phyloP scores from a whole-genome alignment of 2,113 vertebrate genomes.

The Tetrax tetrax region DNA sequence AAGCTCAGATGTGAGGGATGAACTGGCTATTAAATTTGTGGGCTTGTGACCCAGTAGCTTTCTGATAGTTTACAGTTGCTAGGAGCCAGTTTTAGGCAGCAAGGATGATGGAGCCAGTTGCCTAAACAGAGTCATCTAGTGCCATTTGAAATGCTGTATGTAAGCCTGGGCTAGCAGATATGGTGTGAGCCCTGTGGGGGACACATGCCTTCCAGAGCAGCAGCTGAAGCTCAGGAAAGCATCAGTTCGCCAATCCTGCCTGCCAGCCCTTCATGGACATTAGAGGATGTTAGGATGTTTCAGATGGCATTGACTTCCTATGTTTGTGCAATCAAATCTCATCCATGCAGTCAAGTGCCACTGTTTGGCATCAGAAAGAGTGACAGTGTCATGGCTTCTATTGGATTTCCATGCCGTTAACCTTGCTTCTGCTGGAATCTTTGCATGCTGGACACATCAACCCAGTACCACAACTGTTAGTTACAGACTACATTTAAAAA shows the following conservation, averaged over 20 bases:
- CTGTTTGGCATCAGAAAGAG: background rate
- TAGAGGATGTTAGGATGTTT: background rate
- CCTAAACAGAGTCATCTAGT: background rate
- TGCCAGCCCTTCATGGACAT: background rate
- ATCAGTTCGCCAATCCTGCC: background rate
- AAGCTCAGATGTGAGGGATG: conserved; percentile 18
- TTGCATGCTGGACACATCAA: background rate
- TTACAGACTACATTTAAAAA: background rate
- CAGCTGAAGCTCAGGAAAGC: background rate
- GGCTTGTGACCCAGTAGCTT: background rate
- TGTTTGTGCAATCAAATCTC: background rate
- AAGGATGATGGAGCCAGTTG: background rate
- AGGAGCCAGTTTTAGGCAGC: background rate
- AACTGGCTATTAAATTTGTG: background rate
- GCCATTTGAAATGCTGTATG: background rate
- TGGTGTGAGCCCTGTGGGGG: background rate
- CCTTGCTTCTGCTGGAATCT: background rate
- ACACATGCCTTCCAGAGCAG: background rate
- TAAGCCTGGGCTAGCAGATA: background rate
- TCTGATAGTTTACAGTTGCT: background rate
- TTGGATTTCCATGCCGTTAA: background rate
- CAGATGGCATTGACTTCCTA: background rate
- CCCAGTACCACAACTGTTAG: background rate
- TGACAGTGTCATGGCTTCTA: background rate
- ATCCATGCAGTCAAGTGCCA: background rate